Evolutionary conservation across 1,140 invertebrate genomes (phyloP), one percentile per base, ranked within the genome.

Genomic region (Tribolium madens): DNA sequence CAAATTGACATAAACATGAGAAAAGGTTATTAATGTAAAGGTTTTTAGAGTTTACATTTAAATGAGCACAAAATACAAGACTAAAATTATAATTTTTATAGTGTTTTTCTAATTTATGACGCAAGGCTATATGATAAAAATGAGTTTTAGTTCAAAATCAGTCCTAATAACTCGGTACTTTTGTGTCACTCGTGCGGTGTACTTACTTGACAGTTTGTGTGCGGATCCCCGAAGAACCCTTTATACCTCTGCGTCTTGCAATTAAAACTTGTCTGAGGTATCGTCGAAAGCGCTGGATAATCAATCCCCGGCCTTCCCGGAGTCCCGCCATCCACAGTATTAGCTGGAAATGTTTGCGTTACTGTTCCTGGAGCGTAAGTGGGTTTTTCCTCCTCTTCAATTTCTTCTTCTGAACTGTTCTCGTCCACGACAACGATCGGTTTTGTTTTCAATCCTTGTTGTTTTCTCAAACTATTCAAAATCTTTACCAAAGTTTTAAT

Each of bases 201-300:
- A n/a, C 81, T 86, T 84, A 94, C 93, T 88, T 96, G 94, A 84
- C 95, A 96, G 77, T 92, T 89, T 0, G 95, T 95, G 75, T 94
- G 91, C 0, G 94, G 92, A 87, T 97, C 95, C 4, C 94, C 95
- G 81, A 96, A 97, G 86, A 97, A 96, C 52, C 95, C 95, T 81
- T 96, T 96, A 84, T 96, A 96, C 5, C 94, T 87, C 84, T 96
- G 94, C 33, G 92, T 90, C 69, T 94, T 94, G 84, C 95, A 96
- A 84, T 91, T 90, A 84, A 97, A 97, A 76, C 87, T 89, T 0
- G 95, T 96, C 76, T 89, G 86, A 0, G 95, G 95, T 69, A 96
- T 95, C 15, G 87, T 87, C 1, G 91, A 89, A 7, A 94, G 90
- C 17, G 91, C 92, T 0, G 95, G 95, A 87, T 96, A 97, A 86